A percentile compares a stretch with the other conserved stretches of the same genome.
These are phyloP conservation scores for Triops longicaudatus DNA, from an alignment of 1,140 invertebrate species.

Conservation along the genomic window DNA sequence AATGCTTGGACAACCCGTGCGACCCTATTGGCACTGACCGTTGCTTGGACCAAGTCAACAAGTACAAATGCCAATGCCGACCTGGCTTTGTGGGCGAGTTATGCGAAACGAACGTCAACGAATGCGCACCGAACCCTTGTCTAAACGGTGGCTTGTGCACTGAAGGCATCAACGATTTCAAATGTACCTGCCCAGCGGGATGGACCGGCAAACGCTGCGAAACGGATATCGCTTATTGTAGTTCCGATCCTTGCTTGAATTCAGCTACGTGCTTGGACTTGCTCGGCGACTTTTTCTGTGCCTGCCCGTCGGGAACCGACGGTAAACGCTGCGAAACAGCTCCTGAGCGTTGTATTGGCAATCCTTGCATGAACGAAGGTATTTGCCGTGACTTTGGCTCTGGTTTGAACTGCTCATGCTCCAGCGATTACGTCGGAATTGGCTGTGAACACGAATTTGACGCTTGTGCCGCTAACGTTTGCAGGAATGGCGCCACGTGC, in stretches of 20 bases:
- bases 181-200: slow-evolving; percentile 65
- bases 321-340: slow-evolving; percentile 91
- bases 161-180: slow-evolving; percentile 74
- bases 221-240: slow-evolving; percentile 75
- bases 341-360: slow-evolving; percentile 88
- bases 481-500: slow-evolving; percentile 87
- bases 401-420: slow-evolving; percentile 86
- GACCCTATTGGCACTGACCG: slow-evolving; percentile 34
- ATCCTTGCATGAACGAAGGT: slow-evolving; percentile 91
- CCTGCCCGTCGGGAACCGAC: slow-evolving; percentile 86
- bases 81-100: slow-evolving; percentile 36
- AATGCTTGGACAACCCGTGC: slow-evolving; percentile 85
- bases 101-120: slow-evolving; percentile 65
- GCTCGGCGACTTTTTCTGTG: slow-evolving; percentile 93
- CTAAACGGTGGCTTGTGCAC: slow-evolving; percentile 79
- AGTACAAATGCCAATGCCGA: slow-evolving; percentile 36
- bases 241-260: slow-evolving; percentile 78
- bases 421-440: slow-evolving; percentile 71
- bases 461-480: slow-evolving; percentile 75
- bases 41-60: slow-evolving; percentile 34
- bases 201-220: slow-evolving; percentile 86
- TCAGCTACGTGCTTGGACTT: slow-evolving; percentile 85
- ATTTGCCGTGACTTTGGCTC: slow-evolving; percentile 90
- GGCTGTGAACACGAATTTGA: slow-evolving; percentile 91
- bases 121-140: slow-evolving; percentile 79